phyloP scores from a whole-genome alignment of 2,888 invertebrate genomes.

The Ophion slaviceki region DNA sequence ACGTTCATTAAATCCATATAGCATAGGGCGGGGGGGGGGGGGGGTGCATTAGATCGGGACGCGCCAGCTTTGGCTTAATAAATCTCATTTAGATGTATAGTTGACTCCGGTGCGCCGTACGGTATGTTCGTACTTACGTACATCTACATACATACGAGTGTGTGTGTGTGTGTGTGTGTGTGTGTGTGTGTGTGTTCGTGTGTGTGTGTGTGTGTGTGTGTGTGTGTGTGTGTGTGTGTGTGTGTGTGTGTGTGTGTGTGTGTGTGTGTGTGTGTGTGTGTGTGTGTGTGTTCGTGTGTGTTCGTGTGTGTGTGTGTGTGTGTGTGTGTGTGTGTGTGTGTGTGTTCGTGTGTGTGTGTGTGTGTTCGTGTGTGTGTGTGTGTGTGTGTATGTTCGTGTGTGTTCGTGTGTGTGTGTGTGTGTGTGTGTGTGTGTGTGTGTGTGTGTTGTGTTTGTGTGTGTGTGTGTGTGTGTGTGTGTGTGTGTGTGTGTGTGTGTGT shows the following conservation, averaged over 20 bases:
- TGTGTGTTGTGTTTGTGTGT: too few relatives aligned
- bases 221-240: neutral
- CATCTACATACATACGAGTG: conserved; percentile 25
- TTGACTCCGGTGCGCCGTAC: conserved; percentile 47
- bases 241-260: neutral
- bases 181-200: neutral
- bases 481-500: conserved; percentile 4
- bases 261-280: conserved; percentile 8
- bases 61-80: conserved; percentile 57
- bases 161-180: conserved; percentile 1
- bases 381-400: too few relatives aligned
- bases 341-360: neutral
- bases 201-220: neutral
- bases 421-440: neutral
- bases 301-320: neutral
- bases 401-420: too few relatives aligned
- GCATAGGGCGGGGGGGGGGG: neutral
- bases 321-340: conserved; percentile 19
- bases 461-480: conserved; percentile 26
- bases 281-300: conserved; percentile 5
- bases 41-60: conserved; percentile 50
- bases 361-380: conserved; percentile 18
- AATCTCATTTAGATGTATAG: conserved; percentile 63
- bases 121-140: neutral
- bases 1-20: conserved; percentile 37